phyloP scores from a whole-genome alignment of 2,888 invertebrate species.

The Hyles lineata region DNA sequence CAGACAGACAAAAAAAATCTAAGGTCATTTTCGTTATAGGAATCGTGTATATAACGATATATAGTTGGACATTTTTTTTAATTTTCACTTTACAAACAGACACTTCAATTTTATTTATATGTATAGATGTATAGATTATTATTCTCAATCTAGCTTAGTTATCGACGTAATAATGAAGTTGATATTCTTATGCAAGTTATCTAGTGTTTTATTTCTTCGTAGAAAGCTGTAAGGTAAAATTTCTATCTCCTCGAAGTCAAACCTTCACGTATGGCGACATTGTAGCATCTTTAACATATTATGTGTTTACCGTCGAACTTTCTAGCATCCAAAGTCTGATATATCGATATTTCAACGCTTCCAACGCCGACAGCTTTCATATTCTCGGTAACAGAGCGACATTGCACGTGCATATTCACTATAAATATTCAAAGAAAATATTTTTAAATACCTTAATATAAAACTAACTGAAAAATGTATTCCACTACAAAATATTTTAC shows the following conservation, averaged over 20 bases:
- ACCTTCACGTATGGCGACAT: not conserved
- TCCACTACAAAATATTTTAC: too few relatives aligned
- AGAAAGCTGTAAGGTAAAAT: not conserved
- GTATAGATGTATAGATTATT: too few relatives aligned
- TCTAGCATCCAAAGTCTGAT: constrained; percentile 27
- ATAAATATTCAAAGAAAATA: not conserved
- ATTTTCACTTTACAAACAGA: too few relatives aligned
- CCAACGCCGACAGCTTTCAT: constrained; percentile 35
- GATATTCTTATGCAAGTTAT: not conserved
- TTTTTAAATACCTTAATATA: too few relatives aligned
- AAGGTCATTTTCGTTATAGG: too few relatives aligned
- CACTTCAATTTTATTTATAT: too few relatives aligned
- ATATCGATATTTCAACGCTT: constrained; percentile 30
- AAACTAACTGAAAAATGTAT: too few relatives aligned
- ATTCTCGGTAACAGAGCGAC: constrained; percentile 21
- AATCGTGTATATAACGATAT: too few relatives aligned
- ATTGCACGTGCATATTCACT: constrained; percentile 6
- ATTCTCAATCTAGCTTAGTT: too few relatives aligned
- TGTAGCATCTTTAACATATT: not conserved
- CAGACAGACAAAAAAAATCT: too few relatives aligned
- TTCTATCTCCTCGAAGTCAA: not conserved
- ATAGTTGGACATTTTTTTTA: too few relatives aligned
- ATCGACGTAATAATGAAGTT: too few relatives aligned
- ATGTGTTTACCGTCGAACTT: constrained; percentile 19
- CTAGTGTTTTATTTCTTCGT: not conserved